Conservation (phyloP, 2,113 vertebrate genomes). For the Melanerpes aurifrons region DNA sequence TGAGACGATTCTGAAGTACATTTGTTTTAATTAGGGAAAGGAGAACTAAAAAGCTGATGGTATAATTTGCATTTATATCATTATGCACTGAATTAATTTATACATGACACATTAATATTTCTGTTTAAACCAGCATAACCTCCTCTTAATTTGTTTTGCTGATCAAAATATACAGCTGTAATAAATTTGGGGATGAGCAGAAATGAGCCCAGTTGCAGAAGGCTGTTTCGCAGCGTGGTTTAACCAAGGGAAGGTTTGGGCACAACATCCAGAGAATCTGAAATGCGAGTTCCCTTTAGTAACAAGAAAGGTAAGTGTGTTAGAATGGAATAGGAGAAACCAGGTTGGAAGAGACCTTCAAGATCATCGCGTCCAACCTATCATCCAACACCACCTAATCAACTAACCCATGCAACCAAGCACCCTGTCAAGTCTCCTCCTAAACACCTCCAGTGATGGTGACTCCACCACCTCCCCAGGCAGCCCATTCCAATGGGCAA, state of each 20-base stretch:
- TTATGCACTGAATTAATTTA: slow-evolving; percentile 14
- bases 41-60: neutral
- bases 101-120: slow-evolving; percentile 40
- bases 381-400: too few relatives aligned
- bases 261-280: neutral
- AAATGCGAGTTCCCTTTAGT: slow-evolving; percentile 9
- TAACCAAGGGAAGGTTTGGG: neutral
- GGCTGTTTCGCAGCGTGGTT: slow-evolving; percentile 8
- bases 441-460: too few relatives aligned
- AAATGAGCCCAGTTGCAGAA: slow-evolving; percentile 17
- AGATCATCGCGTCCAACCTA: too few relatives aligned
- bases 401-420: too few relatives aligned
- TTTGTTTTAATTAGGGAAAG: slow-evolving; percentile 29
- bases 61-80: slow-evolving; percentile 16
- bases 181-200: neutral
- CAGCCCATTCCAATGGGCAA: too few relatives aligned
- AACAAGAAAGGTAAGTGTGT: neutral
- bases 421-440: too few relatives aligned
- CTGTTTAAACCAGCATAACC: slow-evolving; percentile 28
- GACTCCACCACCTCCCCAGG: too few relatives aligned
- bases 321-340: too few relatives aligned
- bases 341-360: too few relatives aligned
- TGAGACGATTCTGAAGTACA: neutral
- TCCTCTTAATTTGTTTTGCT: slow-evolving; percentile 31
- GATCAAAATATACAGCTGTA: slow-evolving; percentile 26